Conservation (phyloP, 2,888 invertebrate genomes). For the Coecobrya sp. region DNA sequence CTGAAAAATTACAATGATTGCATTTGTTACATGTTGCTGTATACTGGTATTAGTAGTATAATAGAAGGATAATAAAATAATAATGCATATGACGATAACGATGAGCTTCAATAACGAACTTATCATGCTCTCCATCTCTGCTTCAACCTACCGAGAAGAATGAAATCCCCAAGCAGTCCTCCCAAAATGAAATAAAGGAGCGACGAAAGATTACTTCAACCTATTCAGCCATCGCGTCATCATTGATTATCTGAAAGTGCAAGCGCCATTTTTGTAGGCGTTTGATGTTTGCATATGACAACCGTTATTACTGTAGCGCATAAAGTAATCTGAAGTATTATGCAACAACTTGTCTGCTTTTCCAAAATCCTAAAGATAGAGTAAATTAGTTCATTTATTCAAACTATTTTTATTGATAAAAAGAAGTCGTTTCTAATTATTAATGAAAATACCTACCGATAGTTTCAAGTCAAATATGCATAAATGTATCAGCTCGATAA, state of each 20-base stretch:
- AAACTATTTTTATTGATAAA: no score
- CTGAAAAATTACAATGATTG: background rate
- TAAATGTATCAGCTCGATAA: no score
- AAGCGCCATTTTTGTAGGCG: background rate
- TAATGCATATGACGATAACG: constrained; percentile 62
- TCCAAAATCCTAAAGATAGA: no score
- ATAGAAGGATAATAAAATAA: constrained; percentile 23
- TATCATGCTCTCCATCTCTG: constrained; percentile 66
- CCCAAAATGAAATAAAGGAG: constrained; percentile 33
- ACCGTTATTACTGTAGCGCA: background rate
- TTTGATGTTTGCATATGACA: background rate
- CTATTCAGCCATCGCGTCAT: background rate
- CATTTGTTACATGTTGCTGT: background rate
- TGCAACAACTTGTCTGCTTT: background rate
- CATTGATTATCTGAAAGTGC: background rate
- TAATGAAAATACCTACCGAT: no score
- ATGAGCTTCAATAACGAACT: constrained; percentile 68
- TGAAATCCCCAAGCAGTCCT: constrained; percentile 33
- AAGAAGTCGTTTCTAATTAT: no score
- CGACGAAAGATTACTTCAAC: constrained; percentile 10
- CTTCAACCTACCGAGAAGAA: constrained; percentile 42
- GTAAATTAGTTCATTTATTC: no score
- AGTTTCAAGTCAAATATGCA: no score
- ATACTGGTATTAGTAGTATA: background rate
- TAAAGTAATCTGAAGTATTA: background rate